Percentiles rank a stretch among this genome's conserved stretches.
Evolutionary conservation across 2,113 vertebrate species (phyloP).

Genomic region (Dipodomys merriami): DNA sequence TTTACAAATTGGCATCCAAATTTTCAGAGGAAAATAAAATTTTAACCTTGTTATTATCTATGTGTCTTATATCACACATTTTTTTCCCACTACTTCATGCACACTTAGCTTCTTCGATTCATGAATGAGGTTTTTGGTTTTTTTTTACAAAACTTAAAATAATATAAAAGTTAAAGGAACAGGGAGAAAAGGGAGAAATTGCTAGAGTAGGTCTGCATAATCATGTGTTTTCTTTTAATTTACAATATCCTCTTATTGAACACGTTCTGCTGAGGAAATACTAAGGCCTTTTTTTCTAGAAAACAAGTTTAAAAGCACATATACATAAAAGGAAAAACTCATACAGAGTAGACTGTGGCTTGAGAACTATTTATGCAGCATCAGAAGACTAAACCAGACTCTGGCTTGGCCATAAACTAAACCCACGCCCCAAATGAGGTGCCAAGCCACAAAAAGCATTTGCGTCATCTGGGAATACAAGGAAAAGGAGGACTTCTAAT

Average conservation of each 20-base stretch:
- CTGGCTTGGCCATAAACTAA: conserved; percentile 95
- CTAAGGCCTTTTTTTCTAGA: conserved; percentile 80
- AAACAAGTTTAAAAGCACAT: conserved; percentile 82
- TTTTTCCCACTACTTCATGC: conserved; percentile 74
- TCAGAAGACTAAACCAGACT: conserved; percentile 97
- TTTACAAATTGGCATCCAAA: too few species aligned
- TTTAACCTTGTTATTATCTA: conserved; percentile 48
- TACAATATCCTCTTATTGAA: conserved; percentile 84
- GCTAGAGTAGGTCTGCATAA: conserved; percentile 68
- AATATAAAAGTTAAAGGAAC: conserved; percentile 69
- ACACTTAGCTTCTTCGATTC: conserved; percentile 83
- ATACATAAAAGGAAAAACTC: conserved; percentile 87
- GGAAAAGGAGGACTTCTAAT: conserved; percentile 99
- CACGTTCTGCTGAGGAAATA: conserved; percentile 79
- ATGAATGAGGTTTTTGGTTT: conserved; percentile 72
- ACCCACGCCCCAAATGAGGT: conserved; percentile 98
- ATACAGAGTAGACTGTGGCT: conserved; percentile 92
- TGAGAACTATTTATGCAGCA: conserved; percentile 96
- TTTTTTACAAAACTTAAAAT: conserved; percentile 63
- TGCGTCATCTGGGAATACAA: conserved; percentile 99
- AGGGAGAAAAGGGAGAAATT: conserved; percentile 29
- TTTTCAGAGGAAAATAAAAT: conserved; percentile 67
- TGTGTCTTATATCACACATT: conserved; percentile 74
- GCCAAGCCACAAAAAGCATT: conserved; percentile 99
- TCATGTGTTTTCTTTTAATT: conserved; percentile 81